Evolutionary conservation across 2,888 invertebrate genomes (phyloP), one percentile per base, ranked within the genome.

Genomic region (Philhelius pedissequus): DNA sequence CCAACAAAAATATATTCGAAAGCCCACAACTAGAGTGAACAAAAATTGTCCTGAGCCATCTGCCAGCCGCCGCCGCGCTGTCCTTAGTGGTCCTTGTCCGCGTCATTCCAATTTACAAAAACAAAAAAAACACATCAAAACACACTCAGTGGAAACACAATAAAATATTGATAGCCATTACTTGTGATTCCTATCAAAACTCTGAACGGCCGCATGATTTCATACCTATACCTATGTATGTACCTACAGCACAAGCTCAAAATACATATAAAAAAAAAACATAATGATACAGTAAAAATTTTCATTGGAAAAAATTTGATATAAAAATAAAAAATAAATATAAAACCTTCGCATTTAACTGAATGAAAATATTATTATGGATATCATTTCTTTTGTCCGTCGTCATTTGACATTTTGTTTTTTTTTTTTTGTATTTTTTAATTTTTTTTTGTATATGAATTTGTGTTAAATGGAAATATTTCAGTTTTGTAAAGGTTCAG

Each of bases 161-260:
- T 83, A 83, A 83, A 83, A 83, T 78, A 83, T 78, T 69, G 82
- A 83, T 74, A 83, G 64, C 82, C 82, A 78, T 83, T 83, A 73
- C 68, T 78, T 38, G 22, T 77, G 78, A 82, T 78, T 78, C 82
- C 52, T 78, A 82, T 82, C 82, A 62, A 62, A 69, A 54, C 20
- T 62, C 38, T 18, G 25, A 64, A 64, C 32, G 45, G 32, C 45
- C 30, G 8, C 2, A 27, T 60, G 62, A 35, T 18, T 43, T 56
- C 7, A 32, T 9, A 32, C 1, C 4, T 13, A 35, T 3, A 35
- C 1, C 0, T 18, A 3, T 20, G 9, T 45, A 6, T 45, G 8
- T 9, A 1, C 3, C 13, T 25, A n/a, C 1, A 22, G 35, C 18
- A 43, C 9, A 50, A 32, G 25, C 7, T 48, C 40, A 73, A 66